Evolutionary conservation across 1,140 invertebrate genomes (phyloP).

Genomic region (Harpegnathos saltator): DNA sequence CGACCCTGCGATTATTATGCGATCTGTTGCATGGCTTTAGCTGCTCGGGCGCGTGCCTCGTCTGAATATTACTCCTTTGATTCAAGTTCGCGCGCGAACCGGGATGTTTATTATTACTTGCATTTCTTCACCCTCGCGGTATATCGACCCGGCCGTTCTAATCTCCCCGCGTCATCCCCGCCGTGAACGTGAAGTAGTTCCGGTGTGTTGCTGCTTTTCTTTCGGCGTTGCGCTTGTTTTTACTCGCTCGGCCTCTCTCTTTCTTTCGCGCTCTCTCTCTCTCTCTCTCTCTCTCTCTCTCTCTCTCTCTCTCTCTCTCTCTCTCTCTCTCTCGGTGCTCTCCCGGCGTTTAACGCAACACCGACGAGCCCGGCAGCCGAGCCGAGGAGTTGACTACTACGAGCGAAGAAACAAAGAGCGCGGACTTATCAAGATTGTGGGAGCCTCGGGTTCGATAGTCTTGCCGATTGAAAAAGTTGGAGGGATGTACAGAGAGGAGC

Average conservation of each 20-base stretch:
- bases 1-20: slow-evolving; percentile 31
- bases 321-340: no score
- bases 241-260: not conserved
- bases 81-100: not conserved
- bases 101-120: slow-evolving; percentile 24
- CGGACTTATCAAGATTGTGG: slow-evolving; percentile 50
- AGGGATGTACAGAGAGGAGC: slow-evolving; percentile 4
- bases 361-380: not conserved
- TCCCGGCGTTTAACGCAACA: not conserved
- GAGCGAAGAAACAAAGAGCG: slow-evolving; percentile 41
- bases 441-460: slow-evolving; percentile 11
- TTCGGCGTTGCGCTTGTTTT: not conserved
- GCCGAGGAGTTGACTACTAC: slow-evolving; percentile 3
- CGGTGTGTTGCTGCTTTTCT: not conserved
- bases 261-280: no score
- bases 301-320: no score
- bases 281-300: no score
- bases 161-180: not conserved
- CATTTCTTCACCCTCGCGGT: not conserved
- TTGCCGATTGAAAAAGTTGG: slow-evolving; percentile 55
- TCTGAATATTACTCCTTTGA: not conserved
- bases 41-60: not conserved
- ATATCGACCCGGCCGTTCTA: not conserved
- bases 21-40: not conserved
- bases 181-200: not conserved